Percentiles rank a stretch among this genome's conserved stretches.
These are phyloP conservation scores for Tamias sibiricus DNA, from an alignment of 2,113 vertebrate genomes.

Conservation along the genomic window DNA sequence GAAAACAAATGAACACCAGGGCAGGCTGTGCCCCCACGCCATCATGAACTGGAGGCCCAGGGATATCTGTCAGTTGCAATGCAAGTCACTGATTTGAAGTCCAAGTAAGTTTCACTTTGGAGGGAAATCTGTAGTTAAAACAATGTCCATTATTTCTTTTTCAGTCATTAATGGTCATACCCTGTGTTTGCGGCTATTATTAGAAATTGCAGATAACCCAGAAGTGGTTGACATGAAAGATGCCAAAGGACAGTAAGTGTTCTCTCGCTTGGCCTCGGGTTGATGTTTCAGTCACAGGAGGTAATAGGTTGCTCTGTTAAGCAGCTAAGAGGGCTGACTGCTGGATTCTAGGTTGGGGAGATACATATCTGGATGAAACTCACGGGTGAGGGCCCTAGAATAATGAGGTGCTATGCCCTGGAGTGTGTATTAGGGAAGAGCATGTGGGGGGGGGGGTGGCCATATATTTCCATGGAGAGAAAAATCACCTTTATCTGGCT, in stretches of 20 bases:
- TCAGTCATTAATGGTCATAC: slow-evolving; percentile 97
- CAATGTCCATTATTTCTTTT: slow-evolving; percentile 38
- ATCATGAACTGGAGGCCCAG: neutral
- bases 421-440: neutral
- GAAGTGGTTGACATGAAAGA: slow-evolving; percentile 92
- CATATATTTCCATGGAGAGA: neutral
- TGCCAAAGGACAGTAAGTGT: slow-evolving; percentile 97
- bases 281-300: neutral
- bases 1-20: too few relatives aligned
- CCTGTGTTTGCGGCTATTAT: slow-evolving; percentile 93
- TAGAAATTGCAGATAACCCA: slow-evolving; percentile 93
- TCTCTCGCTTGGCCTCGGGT: neutral
- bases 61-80: rapidly evolving
- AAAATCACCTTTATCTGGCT: neutral
- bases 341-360: neutral
- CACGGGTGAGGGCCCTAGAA: neutral
- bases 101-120: neutral
- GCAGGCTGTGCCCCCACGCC: neutral
- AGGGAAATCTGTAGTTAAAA: neutral
- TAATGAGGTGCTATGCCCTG: neutral
- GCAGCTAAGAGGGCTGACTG: neutral
- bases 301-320: neutral
- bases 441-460: too few relatives aligned
- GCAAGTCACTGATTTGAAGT: neutral
- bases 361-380: neutral